Conservation (phyloP, 1,140 invertebrate genomes). For the Zaprionus taronus region DNA sequence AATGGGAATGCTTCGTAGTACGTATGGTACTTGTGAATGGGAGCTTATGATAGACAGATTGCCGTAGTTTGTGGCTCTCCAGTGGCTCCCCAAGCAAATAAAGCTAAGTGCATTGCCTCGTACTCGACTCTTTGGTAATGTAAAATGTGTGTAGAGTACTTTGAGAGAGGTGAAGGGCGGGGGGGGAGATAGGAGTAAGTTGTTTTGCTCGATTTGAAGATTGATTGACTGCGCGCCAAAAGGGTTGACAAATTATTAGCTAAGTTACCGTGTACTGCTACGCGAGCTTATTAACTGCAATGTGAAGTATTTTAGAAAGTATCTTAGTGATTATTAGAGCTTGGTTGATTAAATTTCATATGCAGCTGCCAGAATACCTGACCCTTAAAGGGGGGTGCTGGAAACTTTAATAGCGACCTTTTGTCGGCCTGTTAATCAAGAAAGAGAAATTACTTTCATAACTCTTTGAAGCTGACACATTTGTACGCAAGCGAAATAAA, state of each 20-base stretch:
- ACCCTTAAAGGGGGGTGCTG: not conserved
- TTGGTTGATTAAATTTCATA: not conserved
- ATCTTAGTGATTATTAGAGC: not conserved
- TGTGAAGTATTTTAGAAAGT: no score
- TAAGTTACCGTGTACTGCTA: not conserved
- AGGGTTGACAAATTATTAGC: slow-evolving; percentile 21
- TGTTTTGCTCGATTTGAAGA: slow-evolving; percentile 40
- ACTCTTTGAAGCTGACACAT: not conserved
- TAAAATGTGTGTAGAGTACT: slow-evolving; percentile 46
- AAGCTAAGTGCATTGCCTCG: slow-evolving; percentile 70
- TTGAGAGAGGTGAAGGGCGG: not conserved
- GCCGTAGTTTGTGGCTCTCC: slow-evolving; percentile 43
- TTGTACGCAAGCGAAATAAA: slow-evolving; percentile 5
- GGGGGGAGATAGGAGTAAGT: not conserved
- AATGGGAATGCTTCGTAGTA: slow-evolving; percentile 49
- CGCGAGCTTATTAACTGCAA: not conserved
- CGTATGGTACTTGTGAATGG: slow-evolving; percentile 25
- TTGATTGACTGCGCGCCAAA: slow-evolving; percentile 39
- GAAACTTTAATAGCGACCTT: not conserved
- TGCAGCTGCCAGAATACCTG: not conserved
- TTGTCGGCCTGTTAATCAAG: not conserved
- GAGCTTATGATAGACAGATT: slow-evolving; percentile 60
- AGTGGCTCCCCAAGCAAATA: slow-evolving; percentile 74
- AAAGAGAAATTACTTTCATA: slow-evolving; percentile 9
- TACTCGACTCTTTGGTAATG: slow-evolving; percentile 68